phyloP scores from a whole-genome alignment of 2,113 vertebrate genomes.

The Xiphophorus hellerii region DNA sequence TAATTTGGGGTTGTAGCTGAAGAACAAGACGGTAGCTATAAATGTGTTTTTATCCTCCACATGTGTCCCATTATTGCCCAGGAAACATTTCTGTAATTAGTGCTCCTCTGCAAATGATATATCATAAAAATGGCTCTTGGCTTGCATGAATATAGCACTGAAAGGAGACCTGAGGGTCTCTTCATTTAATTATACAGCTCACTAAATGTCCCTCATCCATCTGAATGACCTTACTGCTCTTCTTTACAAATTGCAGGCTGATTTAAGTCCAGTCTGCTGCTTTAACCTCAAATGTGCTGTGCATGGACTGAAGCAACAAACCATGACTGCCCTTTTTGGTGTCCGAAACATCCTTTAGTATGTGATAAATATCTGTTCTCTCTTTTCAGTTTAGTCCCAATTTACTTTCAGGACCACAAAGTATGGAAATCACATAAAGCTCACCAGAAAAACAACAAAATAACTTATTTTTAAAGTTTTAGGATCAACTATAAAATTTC shows the following conservation, averaged over 20 bases:
- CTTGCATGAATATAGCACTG: constrained; percentile 54
- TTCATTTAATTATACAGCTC: constrained; percentile 66
- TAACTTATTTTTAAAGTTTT: background rate
- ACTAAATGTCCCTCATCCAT: constrained; percentile 69
- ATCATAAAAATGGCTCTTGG: constrained; percentile 56
- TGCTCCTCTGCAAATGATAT: constrained; percentile 44
- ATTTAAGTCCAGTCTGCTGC: constrained; percentile 29
- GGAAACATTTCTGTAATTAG: constrained; percentile 52
- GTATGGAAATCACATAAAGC: background rate
- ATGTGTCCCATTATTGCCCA: constrained; percentile 10
- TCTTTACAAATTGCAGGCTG: constrained; percentile 50
- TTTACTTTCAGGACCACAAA: background rate
- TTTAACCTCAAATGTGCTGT: constrained; percentile 39
- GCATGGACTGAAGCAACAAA: background rate
- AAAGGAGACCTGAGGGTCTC: constrained; percentile 55
- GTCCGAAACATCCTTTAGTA: constrained; percentile 10
- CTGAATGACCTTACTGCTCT: constrained; percentile 65
- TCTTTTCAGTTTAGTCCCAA: background rate
- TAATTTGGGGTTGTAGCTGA: background rate
- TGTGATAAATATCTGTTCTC: background rate
- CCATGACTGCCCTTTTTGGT: constrained; percentile 8
- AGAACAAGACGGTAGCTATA: constrained; percentile 14
- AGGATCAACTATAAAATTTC: background rate
- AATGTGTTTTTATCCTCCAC: constrained; percentile 26
- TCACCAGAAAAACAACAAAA: background rate